Evolutionary conservation across 2,888 invertebrate species (phyloP).

Genomic region (Drosophila paucipuncta): DNA sequence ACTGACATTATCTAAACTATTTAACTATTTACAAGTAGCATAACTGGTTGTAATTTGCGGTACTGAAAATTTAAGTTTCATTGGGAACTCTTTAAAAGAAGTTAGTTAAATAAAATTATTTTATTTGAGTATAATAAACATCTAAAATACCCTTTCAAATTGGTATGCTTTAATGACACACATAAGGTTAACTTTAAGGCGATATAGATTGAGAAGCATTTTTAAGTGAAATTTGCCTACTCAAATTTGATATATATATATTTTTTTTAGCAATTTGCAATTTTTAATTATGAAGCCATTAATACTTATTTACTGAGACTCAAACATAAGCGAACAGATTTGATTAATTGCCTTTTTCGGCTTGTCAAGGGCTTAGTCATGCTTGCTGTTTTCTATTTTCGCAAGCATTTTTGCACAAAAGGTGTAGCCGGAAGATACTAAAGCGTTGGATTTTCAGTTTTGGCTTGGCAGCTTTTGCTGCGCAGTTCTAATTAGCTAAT

Average conservation of each 20-base stretch:
- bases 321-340: slow-evolving; percentile 50
- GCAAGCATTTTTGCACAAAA: slow-evolving; percentile 77
- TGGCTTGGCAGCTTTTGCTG: slow-evolving; percentile 59
- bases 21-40: slow-evolving; percentile 20
- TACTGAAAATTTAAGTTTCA: not conserved
- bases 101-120: not conserved
- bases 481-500: slow-evolving; percentile 82
- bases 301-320: slow-evolving; percentile 76
- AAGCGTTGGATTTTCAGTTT: slow-evolving; percentile 44
- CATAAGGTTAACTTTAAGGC: slow-evolving; percentile 4
- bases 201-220: not conserved
- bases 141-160: not conserved
- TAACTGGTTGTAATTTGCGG: slow-evolving; percentile 11
- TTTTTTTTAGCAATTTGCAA: slow-evolving; percentile 45
- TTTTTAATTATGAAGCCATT: slow-evolving; percentile 82
- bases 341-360: slow-evolving; percentile 75
- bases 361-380: slow-evolving; percentile 69
- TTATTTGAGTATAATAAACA: not conserved
- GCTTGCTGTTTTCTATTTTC: slow-evolving; percentile 77
- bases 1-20: slow-evolving; percentile 5
- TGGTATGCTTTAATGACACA: not conserved
- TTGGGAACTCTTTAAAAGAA: not conserved
- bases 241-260: slow-evolving; percentile 19
- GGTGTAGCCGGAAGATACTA: slow-evolving; percentile 82
- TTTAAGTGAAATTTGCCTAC: slow-evolving; percentile 5